A percentile compares a stretch with the other conserved stretches of the same genome.
These are phyloP conservation scores for Coelinius sp. DNA, from an alignment of 2,888 invertebrate genomes.

Conservation along the genomic window DNA sequence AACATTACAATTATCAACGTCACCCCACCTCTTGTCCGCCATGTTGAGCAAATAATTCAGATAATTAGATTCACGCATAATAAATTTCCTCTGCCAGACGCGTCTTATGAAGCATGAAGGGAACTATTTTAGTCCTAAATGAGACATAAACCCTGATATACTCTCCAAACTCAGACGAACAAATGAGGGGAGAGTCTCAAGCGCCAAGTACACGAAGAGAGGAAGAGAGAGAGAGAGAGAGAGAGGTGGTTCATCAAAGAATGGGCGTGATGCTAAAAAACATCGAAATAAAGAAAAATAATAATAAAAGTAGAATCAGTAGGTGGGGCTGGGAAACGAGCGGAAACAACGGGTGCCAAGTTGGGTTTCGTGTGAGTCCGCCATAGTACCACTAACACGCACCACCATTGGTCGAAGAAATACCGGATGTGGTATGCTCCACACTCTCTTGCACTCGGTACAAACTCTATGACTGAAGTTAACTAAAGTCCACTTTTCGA, in stretches of 20 bases:
- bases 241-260: slow-evolving; percentile 17
- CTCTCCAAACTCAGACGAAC: not conserved
- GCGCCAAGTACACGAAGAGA: not conserved
- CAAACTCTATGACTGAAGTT: not conserved
- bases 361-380: slow-evolving; percentile 19
- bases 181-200: not conserved
- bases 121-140: slow-evolving; percentile 6
- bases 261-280: slow-evolving; percentile 36
- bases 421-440: slow-evolving; percentile 36
- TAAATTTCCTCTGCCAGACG: slow-evolving; percentile 2
- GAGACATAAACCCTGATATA: slow-evolving; percentile 13
- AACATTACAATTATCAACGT: not conserved
- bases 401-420: slow-evolving; percentile 32
- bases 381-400: slow-evolving; percentile 31
- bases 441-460: not conserved
- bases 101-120: not conserved
- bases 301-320: slow-evolving; percentile 12
- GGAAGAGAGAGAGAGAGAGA: slow-evolving; percentile 16
- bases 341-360: slow-evolving; percentile 39
- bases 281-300: not conserved
- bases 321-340: slow-evolving; percentile 37
- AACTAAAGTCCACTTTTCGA: not conserved
- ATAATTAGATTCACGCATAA: slow-evolving; percentile 8
- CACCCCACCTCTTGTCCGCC: not conserved
- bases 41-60: not conserved